Evolutionary conservation across 2,797 vertebrate species (phyloP), one percentile per base, ranked within the genome.

Genomic region (Acanthurus lineatus): DNA sequence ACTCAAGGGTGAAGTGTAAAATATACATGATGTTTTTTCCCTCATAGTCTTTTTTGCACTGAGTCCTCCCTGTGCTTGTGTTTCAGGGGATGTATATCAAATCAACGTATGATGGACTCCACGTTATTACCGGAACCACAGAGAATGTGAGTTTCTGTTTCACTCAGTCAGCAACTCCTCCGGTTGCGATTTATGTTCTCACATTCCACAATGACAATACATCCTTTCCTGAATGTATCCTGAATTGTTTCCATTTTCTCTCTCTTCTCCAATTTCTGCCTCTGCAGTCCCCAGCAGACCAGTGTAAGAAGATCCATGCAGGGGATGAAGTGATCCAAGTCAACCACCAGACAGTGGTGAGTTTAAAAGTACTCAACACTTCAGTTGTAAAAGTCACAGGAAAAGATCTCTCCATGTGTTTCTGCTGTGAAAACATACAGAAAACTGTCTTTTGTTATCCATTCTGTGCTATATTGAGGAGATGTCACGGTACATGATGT

Each of bases 321-420:
- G 95, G 95, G 40, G 95, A 96, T 6, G 95, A 96, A 83, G 95
- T 96, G 76, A 96, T 96, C 79, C 95, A 96, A 91, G 95, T 96
- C 91, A 96, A 96, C 88, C 94, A 95, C 80, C 95, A 96, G 88
- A 96, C 95, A 68, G 95, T 96, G 94, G 95, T 96, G 90, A 94
- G 95, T 93, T 48, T 32, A 61, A 54, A 60, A 32, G 71, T 62
- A 60, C 52, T 17, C 15, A 48, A 77, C 53, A 11, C 71, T 9
- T 32, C 32, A 47, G 14, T 19, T 19, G 45, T 10, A 14, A 53
- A 35, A 69, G 2, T 61, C 42, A 57, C 19, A 62, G 63, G 35
- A 73, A 64, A 75, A 45, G 25, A 35, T 25, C 17, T 63, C 19
- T 17, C 19, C 40, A 47, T 48, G 57, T 71, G 48, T 79, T 76